phyloP scores from a whole-genome alignment of 1,140 invertebrate genomes.

The Copidosoma floridanum region DNA sequence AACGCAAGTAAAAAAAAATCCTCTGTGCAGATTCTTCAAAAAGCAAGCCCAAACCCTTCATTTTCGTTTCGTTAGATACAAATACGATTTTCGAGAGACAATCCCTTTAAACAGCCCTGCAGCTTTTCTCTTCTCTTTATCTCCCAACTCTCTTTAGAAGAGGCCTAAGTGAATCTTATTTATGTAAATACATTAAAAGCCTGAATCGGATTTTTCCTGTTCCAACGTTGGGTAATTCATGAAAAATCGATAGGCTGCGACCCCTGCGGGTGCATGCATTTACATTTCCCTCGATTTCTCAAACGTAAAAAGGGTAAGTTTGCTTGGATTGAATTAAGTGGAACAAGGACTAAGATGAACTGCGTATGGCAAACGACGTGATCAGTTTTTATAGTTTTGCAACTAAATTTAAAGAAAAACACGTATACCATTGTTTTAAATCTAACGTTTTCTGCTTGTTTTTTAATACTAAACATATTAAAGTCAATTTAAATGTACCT shows the following conservation, averaged over 20 bases:
- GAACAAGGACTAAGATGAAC: too few relatives aligned
- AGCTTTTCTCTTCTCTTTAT: slow-evolving; percentile 4
- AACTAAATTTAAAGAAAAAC: too few relatives aligned
- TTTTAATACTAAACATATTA: too few relatives aligned
- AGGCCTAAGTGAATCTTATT: slow-evolving; percentile 14
- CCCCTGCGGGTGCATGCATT: not conserved
- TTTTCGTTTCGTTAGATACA: not conserved
- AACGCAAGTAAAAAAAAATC: too few relatives aligned
- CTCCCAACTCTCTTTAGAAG: not conserved
- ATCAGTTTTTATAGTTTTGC: too few relatives aligned
- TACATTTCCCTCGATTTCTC: slow-evolving; percentile 7
- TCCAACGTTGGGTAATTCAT: not conserved
- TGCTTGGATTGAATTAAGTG: too few relatives aligned
- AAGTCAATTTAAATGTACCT: too few relatives aligned
- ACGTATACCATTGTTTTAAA: too few relatives aligned
- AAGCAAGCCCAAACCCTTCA: not conserved
- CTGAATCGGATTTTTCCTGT: not conserved
- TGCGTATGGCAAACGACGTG: too few relatives aligned
- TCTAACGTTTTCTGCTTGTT: too few relatives aligned
- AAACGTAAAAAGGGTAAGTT: not conserved
- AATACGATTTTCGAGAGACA: not conserved
- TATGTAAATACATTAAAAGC: slow-evolving; percentile 20
- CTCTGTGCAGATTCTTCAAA: too few relatives aligned
- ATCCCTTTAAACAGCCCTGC: slow-evolving; percentile 1
- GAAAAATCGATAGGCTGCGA: not conserved